Evolutionary conservation across 2,113 vertebrate genomes (phyloP).

Genomic region (Dicrurus megarhynchus): DNA sequence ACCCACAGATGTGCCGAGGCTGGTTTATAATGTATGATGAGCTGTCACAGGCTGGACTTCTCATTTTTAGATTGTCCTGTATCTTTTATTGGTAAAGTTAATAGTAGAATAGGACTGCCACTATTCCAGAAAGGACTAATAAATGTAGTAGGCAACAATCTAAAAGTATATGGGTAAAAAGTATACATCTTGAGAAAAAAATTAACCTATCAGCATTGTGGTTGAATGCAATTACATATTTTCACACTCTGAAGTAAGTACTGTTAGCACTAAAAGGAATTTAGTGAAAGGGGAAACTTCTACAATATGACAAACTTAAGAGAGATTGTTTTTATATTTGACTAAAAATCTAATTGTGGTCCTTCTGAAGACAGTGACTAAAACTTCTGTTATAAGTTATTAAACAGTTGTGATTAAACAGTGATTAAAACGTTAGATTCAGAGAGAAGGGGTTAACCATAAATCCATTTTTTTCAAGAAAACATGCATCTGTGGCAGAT

Average conservation of each 20-base stretch:
- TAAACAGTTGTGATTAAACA: not conserved
- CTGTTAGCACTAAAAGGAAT: not conserved
- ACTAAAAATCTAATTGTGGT: not conserved
- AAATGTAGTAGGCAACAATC: not conserved
- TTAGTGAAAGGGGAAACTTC: not conserved
- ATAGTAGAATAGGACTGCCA: not conserved
- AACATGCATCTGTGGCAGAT: not conserved
- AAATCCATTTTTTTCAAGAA: not conserved
- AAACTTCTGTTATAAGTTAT: not conserved
- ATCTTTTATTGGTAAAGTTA: not conserved
- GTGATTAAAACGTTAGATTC: not conserved
- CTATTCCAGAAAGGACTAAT: not conserved
- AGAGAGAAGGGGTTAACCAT: not conserved
- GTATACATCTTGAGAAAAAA: not conserved
- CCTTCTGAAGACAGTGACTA: not conserved
- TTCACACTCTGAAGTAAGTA: not conserved
- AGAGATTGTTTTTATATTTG: not conserved
- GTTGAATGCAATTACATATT: not conserved
- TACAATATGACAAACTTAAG: not conserved
- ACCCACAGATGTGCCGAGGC: not conserved
- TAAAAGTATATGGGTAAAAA: not conserved
- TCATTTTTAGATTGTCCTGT: not conserved
- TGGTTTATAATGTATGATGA: conserved; percentile 35
- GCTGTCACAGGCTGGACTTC: conserved; percentile 1
- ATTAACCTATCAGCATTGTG: not conserved